Base-by-base conservation (phyloP, 2,888 invertebrate genomes). In the Emmelina monodactyla region DNA sequence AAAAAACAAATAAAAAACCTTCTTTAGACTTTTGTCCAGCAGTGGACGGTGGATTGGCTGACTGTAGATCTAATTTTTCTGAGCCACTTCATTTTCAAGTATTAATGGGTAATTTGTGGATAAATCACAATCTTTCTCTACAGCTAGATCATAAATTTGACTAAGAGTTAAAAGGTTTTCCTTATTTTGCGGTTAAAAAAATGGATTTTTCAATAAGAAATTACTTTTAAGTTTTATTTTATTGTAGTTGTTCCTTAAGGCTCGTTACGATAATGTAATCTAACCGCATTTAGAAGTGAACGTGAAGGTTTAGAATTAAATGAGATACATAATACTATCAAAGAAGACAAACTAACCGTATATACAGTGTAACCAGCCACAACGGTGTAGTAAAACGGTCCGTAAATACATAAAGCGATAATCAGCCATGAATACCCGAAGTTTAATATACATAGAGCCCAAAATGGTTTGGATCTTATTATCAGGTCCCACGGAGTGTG, bases 341-440 rank as follows among this genome's bases (percentile, higher is more conserved):
- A 5, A 32, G 3, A 33, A 28, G 10, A n/a, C 28, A 7, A 35
- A 61, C 68, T 59, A 44, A 79, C 78, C 37, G 54, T 55, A 37
- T 72, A 71, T 43, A 78, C 60, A 33, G 55, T 60, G 37, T 65
- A 73, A 31, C 51, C 45, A 14, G 57, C 49, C 9, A 73, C 59
- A 37, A 53, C 56, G 1, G 61, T 58, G 34, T 78, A 79, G 36
- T 57, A 79, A 9, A 76, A 45, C 2, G 78, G 73, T 13, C 76
- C 76, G 35, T 78, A 63, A 30, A 69, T 53, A 33, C 75, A 69
- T 10, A 79, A 16, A 1, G 76, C 53, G 35, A 69, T 67, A 13
- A 78, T 73, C 57, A 76, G 71, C 78, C 78, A 79, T n/a, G 73
- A 53, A 37, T 78, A 79, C 25, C 78, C 78, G 45, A 72, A 78